These are phyloP conservation scores for Crocallis elinguaria DNA, from an alignment of 2,888 invertebrate species.

Conservation along the genomic window DNA sequence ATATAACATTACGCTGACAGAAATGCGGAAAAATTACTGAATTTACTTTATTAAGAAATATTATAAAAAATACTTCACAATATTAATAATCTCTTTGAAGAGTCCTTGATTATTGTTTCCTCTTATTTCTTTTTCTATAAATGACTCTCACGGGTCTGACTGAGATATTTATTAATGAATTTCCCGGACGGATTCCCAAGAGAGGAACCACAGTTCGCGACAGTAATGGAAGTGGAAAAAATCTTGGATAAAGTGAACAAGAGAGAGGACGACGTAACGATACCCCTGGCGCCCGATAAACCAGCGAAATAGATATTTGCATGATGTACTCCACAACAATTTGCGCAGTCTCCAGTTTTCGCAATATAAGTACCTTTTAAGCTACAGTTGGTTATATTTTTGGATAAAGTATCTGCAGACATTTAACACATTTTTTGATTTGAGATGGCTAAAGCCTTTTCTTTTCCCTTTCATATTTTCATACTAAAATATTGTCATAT, in stretches of 20 bases:
- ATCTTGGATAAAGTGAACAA: conserved; percentile 55
- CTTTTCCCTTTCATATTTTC: no score
- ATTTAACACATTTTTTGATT: no score
- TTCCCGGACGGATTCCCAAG: conserved; percentile 48
- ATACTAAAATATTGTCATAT: no score
- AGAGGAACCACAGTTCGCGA: conserved; percentile 52
- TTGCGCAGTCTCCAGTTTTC: neutral
- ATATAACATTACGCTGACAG: conserved; percentile 43
- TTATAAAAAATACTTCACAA: conserved; percentile 18
- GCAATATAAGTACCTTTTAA: no score
- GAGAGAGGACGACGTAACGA: conserved; percentile 47
- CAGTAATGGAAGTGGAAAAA: conserved; percentile 66
- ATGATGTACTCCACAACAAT: conserved; percentile 27
- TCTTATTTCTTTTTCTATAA: conserved; percentile 42
- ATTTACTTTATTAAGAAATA: conserved; percentile 24
- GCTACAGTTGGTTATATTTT: no score
- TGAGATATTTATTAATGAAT: conserved; percentile 65
- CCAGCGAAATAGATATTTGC: conserved; percentile 47
- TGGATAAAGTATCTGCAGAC: no score
- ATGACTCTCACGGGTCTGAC: conserved; percentile 43
- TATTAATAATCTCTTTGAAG: conserved; percentile 25
- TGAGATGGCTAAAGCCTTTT: no score
- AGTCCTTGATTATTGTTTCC: conserved; percentile 36
- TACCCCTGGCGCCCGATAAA: conserved; percentile 54
- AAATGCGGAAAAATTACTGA: conserved; percentile 42